These are phyloP conservation scores for Acrobasis repandana DNA, from an alignment of 2,888 invertebrate species.

Conservation along the genomic window DNA sequence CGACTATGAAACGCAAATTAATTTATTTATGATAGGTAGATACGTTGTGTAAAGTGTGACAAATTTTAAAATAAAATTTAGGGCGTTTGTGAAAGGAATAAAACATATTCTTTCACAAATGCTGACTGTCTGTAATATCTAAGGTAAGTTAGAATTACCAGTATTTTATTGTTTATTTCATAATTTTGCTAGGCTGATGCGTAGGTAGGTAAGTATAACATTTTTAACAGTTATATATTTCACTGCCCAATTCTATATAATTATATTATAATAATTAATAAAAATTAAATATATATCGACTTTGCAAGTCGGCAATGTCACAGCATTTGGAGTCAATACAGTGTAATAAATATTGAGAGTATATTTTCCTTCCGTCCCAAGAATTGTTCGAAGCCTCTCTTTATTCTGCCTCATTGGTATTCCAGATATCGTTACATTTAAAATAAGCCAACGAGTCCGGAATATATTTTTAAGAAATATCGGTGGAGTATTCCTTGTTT, in stretches of 20 bases:
- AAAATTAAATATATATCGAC: not conserved
- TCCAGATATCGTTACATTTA: constrained; percentile 8
- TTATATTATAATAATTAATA: too few species aligned
- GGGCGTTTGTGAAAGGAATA: not conserved
- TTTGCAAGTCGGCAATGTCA: not conserved
- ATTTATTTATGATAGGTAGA: not conserved
- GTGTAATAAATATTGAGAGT: not conserved
- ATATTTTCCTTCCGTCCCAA: not conserved
- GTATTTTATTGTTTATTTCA: too few species aligned
- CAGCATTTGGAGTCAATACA: not conserved
- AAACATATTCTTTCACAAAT: too few species aligned
- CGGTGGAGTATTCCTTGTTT: not conserved
- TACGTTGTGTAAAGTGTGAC: not conserved
- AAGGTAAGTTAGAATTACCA: too few species aligned
- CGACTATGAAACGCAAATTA: not conserved
- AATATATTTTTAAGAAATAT: not conserved
- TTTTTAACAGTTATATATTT: not conserved
- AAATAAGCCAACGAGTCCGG: constrained; percentile 1
- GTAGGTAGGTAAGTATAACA: too few species aligned
- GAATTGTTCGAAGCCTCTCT: constrained; percentile 1
- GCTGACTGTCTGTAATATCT: too few species aligned
- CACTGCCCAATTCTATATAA: not conserved
- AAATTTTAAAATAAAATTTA: too few species aligned
- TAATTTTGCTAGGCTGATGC: too few species aligned
- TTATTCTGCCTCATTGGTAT: constrained; percentile 22